Evolutionary conservation across 2,888 invertebrate genomes (phyloP).

Genomic region (Andrena camellia): DNA sequence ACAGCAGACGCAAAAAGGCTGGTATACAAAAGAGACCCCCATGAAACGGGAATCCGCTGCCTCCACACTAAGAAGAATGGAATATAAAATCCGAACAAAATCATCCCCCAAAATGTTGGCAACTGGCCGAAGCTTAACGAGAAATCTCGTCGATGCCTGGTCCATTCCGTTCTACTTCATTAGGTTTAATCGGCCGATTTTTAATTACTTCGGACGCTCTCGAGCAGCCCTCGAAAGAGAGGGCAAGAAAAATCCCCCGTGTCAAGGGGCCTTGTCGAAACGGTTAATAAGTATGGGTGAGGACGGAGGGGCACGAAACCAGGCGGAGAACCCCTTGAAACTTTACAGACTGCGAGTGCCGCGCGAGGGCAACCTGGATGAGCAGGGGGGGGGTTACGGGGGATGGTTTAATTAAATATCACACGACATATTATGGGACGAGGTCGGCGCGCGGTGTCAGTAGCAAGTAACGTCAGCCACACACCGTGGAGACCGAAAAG

Average conservation of each 20-base stretch:
- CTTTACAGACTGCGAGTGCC: slow-evolving; percentile 76
- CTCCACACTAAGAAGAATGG: slow-evolving; percentile 11
- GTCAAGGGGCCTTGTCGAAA: slow-evolving; percentile 65
- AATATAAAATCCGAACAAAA: slow-evolving; percentile 12
- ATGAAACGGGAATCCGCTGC: neutral
- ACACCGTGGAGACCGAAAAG: slow-evolving; percentile 65
- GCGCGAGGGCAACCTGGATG: slow-evolving; percentile 62
- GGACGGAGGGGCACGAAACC: slow-evolving; percentile 44
- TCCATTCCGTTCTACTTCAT: slow-evolving; percentile 52
- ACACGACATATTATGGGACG: slow-evolving; percentile 78
- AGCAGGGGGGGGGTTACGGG: slow-evolving; percentile 50
- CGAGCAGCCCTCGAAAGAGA: slow-evolving; percentile 23
- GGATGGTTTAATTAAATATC: slow-evolving; percentile 81
- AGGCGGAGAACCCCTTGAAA: slow-evolving; percentile 76
- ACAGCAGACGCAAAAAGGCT: neutral
- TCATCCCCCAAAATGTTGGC: neutral
- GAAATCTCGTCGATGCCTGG: slow-evolving; percentile 21
- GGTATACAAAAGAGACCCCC: neutral
- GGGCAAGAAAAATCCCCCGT: slow-evolving; percentile 60
- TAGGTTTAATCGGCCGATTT: slow-evolving; percentile 58
- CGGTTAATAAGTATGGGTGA: slow-evolving; percentile 77
- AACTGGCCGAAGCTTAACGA: slow-evolving; percentile 28
- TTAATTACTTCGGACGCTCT: slow-evolving; percentile 59
- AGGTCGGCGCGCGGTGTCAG: slow-evolving; percentile 61
- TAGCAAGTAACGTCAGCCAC: slow-evolving; percentile 71